Base-by-base conservation (phyloP, 2,888 invertebrate species). In the Tetheella fluctuosa region DNA sequence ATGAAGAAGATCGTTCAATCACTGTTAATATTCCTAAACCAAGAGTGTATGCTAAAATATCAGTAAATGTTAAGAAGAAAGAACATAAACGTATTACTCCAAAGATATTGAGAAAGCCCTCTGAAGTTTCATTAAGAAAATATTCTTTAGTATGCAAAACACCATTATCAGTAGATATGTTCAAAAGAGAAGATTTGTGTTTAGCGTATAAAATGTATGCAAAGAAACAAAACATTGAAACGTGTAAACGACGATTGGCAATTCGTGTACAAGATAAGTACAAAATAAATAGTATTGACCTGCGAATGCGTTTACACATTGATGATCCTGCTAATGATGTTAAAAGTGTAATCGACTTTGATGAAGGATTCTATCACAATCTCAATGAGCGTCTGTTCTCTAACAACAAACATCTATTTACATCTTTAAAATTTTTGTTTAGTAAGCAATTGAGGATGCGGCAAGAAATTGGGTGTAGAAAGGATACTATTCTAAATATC, bases 401-500 rank as follows among this genome's bases (percentile, higher is more conserved):
- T n/a, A 66, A 70, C 48, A 74, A 76, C 59, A 74, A 74, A 28
- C 81, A 81, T 23, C 64, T 79, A 23, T 89, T 73, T 67, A 90
- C 88, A 74, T 81, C 86, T 10, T 66, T 88, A 1, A 82, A 81
- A 70, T 59, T 61, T 63, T 60, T 79, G 23, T 75, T 81, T 54
- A 79, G 81, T 70, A 67, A 79, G 61, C 68, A 77, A 39, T 55
- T 89, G 55, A 71, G 84, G 63, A 62, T 78, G 37, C 80, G 72
- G 64, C 81, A 84, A 58, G 83, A 89, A 68, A 76, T 90, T 23
- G 94, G 92, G 0, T 89, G 84, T 57, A 86, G 88, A 72, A 86
- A 84, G 59, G 94, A 95, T 71, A 85, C 86, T 60, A 83, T 89
- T 64, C 79, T 94, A 57, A 90, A 94, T 56, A 94, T 95, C 30